Percentiles rank a stretch among this genome's conserved stretches.
phyloP scores from a whole-genome alignment of 2,888 invertebrate species.

The Lutraria lutraria region DNA sequence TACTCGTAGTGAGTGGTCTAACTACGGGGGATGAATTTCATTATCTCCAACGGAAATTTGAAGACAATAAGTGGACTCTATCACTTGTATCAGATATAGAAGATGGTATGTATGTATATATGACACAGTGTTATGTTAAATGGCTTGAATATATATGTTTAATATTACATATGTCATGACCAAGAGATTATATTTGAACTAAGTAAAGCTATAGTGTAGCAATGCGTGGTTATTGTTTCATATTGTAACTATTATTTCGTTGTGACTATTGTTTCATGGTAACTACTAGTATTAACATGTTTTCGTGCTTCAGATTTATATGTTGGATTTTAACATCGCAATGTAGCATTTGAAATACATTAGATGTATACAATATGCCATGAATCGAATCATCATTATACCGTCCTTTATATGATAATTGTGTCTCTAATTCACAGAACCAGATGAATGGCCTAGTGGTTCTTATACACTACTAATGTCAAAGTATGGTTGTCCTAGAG shows the following conservation, averaged over 20 bases:
- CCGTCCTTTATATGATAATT: not conserved
- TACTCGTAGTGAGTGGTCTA: not conserved
- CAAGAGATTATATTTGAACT: not conserved
- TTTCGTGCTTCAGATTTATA: too few species aligned
- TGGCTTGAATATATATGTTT: not conserved
- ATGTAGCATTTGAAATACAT: too few species aligned
- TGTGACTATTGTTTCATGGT: not conserved
- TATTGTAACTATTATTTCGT: not conserved
- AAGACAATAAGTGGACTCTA: not conserved
- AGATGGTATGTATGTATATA: not conserved
- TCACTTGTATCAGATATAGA: not conserved
- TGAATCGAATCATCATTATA: too few species aligned
- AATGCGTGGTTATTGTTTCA: not conserved
- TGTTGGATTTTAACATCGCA: too few species aligned
- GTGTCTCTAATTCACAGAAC: not conserved
- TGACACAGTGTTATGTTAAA: not conserved
- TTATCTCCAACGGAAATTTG: not conserved
- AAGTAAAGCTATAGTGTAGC: not conserved
- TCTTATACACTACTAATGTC: constrained; percentile 2
- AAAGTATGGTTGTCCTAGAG: not conserved
- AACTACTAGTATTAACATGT: too few species aligned
- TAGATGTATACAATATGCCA: too few species aligned
- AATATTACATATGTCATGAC: not conserved
- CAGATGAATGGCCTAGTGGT: not conserved
- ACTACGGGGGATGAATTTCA: not conserved